Percentiles rank a stretch among this genome's conserved stretches.
Conservation (phyloP, 37 sponge, comb jelly and placozoan species). For the Amphimedon queenslandica region DNA sequence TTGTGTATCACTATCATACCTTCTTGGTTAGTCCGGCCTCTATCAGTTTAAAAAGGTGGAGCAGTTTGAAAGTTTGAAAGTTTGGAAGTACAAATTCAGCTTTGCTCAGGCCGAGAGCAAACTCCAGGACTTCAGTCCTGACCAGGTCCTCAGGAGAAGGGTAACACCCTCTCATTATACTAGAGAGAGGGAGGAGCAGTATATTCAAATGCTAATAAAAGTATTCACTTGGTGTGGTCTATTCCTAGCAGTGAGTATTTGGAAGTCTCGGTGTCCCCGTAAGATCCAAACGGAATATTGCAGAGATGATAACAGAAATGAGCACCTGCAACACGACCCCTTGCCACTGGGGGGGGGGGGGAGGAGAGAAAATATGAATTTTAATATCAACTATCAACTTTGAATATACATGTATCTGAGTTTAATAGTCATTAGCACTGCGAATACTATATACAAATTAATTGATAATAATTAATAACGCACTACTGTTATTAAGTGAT, state of each 20-base stretch:
- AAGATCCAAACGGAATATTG: conserved; percentile 33
- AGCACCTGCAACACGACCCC: conserved; percentile 41
- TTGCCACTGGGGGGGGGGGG: too few species aligned
- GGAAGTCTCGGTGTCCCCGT: conserved; percentile 10
- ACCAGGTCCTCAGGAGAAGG: conserved; percentile 30
- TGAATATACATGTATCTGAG: too few species aligned
- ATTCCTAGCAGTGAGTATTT: conserved; percentile 62
- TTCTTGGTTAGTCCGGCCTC: conserved; percentile 42
- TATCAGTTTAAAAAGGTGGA: conserved; percentile 32
- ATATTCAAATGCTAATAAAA: not conserved
- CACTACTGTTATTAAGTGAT: too few species aligned
- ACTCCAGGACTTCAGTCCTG: conserved; percentile 65
- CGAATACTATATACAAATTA: too few species aligned
- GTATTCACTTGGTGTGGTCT: not conserved
- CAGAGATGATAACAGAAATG: conserved; percentile 68
- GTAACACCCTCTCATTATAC: conserved; percentile 5
- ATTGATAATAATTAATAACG: too few species aligned
- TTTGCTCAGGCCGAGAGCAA: conserved; percentile 61
- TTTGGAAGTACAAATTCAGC: conserved; percentile 37
- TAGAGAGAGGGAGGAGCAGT: not conserved
- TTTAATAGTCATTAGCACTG: too few species aligned
- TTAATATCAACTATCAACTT: too few species aligned
- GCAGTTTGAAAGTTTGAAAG: conserved; percentile 68
- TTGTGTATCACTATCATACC: conserved; percentile 11
- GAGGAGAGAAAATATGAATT: too few species aligned